A percentile compares a stretch with the other conserved stretches of the same genome.
These are phyloP conservation scores for Drosophila cardini DNA, from an alignment of 1,140 invertebrate species.

Conservation along the genomic window DNA sequence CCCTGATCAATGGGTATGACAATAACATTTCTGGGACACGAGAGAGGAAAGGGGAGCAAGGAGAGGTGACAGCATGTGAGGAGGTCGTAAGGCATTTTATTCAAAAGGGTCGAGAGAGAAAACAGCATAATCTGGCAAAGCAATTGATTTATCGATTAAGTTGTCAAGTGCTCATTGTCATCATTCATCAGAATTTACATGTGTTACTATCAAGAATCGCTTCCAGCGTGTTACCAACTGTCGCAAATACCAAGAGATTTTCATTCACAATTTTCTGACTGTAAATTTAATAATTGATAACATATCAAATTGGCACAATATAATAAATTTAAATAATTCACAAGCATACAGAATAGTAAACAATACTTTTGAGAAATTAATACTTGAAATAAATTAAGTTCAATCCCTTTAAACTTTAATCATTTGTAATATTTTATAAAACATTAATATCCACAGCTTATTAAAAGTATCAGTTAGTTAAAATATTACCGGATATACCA, in stretches of 20 bases:
- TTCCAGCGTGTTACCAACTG: constrained; percentile 24
- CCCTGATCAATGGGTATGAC: constrained; percentile 13
- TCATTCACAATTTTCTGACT: constrained; percentile 8
- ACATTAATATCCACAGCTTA: too few species aligned
- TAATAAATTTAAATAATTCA: too few species aligned
- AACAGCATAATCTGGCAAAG: constrained; percentile 65
- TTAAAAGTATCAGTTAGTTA: too few species aligned
- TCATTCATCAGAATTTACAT: constrained; percentile 79
- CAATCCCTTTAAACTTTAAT: too few species aligned
- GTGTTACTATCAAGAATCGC: constrained; percentile 60
- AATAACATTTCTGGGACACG: constrained; percentile 8
- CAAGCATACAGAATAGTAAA: too few species aligned
- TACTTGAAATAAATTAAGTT: too few species aligned
- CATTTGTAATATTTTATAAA: too few species aligned
- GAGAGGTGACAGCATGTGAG: background rate
- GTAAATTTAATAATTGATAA: constrained; percentile 6
- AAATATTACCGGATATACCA: too few species aligned
- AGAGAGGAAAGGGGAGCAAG: background rate
- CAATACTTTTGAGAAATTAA: too few species aligned
- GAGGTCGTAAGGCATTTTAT: constrained; percentile 47
- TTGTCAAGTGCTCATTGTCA: constrained; percentile 81
- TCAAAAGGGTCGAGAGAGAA: constrained; percentile 60
- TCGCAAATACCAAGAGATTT: constrained; percentile 4
- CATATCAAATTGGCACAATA: background rate
- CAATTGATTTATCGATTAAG: constrained; percentile 83